Evolutionary conservation across 2,888 invertebrate species (phyloP), one percentile per base, ranked within the genome.

Genomic region (Chrysopilus asiliformis): DNA sequence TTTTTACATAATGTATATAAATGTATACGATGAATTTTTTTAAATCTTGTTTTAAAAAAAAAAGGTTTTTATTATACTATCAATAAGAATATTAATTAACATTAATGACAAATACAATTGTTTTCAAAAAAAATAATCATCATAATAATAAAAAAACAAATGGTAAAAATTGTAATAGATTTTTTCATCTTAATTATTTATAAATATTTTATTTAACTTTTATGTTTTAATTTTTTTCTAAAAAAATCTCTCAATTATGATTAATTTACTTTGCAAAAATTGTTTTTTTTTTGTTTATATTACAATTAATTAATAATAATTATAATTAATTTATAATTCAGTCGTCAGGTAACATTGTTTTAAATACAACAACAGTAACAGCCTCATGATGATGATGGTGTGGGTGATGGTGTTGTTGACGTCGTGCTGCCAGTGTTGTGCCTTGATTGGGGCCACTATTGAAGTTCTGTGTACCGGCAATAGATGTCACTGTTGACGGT

Each of bases 261-360:
- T 22, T 22, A 8, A 40, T 40, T 32, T 32, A 32, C 36, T 32
- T 34, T 40, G 28, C 30, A 33, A 22, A 15, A 34, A 26, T 34
- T 24, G 25, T 14, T 16, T 20, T 28, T 32, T 28, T 36, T 32
- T 36, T 17, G 12, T 32, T 25, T 32, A 5, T 38, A 12, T 39
- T 32, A 18, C 29, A 26, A 31, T 22, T 15, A 17, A 15, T 19
- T 24, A 38, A 32, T 25, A 27, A 38, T 28, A 34, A 38, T 27
- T 20, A 34, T 24, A 19, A 31, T 36, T 34, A 30, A 36, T 32
- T 22, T 53, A 51, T 55, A 57, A 56, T 58, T 61, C 60, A 63
- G 58, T 63, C 58, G 56, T 64, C 62, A 63, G 64, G 62, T 61
- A 63, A 60, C 64, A 59, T 56, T 59, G 64, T 64, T 60, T 63